A percentile compares a stretch with the other conserved stretches of the same genome.
These are phyloP conservation scores for Pipistrellus pipistrellus DNA, from an alignment of 2,797 vertebrate species.

Conservation along the genomic window DNA sequence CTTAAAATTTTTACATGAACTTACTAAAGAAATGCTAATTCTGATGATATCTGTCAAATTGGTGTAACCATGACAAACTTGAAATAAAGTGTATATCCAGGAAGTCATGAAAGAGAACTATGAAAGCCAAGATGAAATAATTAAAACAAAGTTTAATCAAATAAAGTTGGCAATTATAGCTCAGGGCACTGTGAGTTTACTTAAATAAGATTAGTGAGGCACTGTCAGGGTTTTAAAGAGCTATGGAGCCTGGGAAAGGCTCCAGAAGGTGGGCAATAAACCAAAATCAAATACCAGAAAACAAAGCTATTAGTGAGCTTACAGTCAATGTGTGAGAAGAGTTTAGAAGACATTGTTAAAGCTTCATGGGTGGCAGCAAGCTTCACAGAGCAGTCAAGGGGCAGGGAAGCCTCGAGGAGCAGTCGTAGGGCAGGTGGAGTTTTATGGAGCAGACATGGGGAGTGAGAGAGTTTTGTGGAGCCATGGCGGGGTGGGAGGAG, in stretches of 20 bases:
- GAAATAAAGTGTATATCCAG: not conserved
- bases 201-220: constrained; percentile 29
- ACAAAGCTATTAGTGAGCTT: not conserved
- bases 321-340: not conserved
- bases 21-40: constrained; percentile 27
- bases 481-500: too few relatives aligned
- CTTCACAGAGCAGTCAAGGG: too few relatives aligned
- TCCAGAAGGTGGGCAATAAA: constrained; percentile 43
- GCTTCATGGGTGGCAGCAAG: too few relatives aligned
- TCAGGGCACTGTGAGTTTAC: not conserved
- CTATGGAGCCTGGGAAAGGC: not conserved
- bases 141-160: constrained; percentile 59
- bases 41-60: not conserved
- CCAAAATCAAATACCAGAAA: constrained; percentile 33
- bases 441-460: too few relatives aligned
- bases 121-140: constrained; percentile 33
- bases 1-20: not conserved
- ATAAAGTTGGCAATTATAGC: not conserved
- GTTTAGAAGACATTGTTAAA: not conserved
- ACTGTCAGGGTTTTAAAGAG: not conserved
- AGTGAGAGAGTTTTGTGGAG: too few relatives aligned
- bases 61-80: not conserved
- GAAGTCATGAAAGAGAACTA: constrained; percentile 22
- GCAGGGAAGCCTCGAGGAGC: too few relatives aligned
- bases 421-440: too few relatives aligned